Evolutionary conservation across 1,140 invertebrate genomes (phyloP).

Genomic region (Aphis gossypii): DNA sequence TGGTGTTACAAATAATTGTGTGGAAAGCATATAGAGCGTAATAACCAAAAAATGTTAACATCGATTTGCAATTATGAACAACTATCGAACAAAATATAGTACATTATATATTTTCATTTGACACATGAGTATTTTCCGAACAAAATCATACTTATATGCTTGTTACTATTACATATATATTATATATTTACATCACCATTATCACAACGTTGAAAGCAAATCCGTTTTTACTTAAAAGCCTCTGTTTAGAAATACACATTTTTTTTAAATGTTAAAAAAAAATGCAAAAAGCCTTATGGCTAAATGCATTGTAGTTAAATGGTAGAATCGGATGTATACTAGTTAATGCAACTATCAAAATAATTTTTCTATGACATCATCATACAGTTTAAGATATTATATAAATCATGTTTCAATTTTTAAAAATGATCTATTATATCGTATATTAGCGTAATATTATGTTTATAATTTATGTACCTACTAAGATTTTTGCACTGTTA

Average conservation of each 20-base stretch:
- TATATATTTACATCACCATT: not conserved
- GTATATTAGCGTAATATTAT: not conserved
- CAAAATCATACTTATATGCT: not conserved
- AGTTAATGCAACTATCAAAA: not conserved
- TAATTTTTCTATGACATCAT: not conserved
- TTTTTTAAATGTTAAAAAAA: not conserved
- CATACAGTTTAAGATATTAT: not conserved
- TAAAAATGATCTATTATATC: not conserved
- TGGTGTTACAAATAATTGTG: constrained; percentile 3
- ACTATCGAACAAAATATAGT: not conserved
- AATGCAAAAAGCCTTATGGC: not conserved
- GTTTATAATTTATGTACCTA: not conserved
- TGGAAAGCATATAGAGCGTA: not conserved
- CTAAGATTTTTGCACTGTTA: not conserved
- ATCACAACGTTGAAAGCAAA: not conserved
- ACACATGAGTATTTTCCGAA: not conserved
- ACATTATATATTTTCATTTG: not conserved
- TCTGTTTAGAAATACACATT: not conserved
- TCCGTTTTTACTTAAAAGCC: not conserved
- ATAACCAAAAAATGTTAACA: constrained; percentile 2
- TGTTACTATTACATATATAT: not conserved
- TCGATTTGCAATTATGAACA: not conserved
- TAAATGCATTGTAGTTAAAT: not conserved
- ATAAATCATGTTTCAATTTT: not conserved
- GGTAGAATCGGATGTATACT: not conserved